Conservation (phyloP, 2,888 invertebrate species). For the Drosophila kanekoi region DNA sequence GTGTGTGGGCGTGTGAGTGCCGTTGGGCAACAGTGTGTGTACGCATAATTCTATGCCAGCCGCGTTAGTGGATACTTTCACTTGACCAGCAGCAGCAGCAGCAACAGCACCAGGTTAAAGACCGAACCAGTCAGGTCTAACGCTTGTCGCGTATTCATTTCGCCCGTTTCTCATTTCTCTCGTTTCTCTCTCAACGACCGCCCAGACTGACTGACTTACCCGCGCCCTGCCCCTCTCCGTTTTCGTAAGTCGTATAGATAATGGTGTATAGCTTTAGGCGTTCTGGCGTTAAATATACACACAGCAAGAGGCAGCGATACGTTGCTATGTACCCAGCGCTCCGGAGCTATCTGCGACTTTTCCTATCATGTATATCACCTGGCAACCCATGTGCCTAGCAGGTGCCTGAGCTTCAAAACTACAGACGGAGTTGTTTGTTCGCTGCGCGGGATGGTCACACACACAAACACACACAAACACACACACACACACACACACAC, state of each 20-base stretch:
- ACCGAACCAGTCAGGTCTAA: slow-evolving; percentile 32
- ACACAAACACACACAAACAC: slow-evolving; percentile 1
- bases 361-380: slow-evolving; percentile 21
- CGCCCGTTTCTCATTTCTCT: slow-evolving; percentile 13
- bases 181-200: slow-evolving; percentile 7
- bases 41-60: slow-evolving; percentile 39
- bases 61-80: slow-evolving; percentile 38
- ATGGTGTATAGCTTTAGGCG: slow-evolving; percentile 66
- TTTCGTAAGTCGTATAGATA: slow-evolving; percentile 62
- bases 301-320: slow-evolving; percentile 31
- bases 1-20: slow-evolving; percentile 4
- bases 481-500: not conserved
- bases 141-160: slow-evolving; percentile 45
- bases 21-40: slow-evolving; percentile 6
- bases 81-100: slow-evolving; percentile 33
- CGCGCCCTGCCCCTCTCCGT: slow-evolving; percentile 23
- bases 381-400: slow-evolving; percentile 13
- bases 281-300: slow-evolving; percentile 56
- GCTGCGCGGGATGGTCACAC: slow-evolving; percentile 2
- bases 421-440: slow-evolving; percentile 7
- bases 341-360: slow-evolving; percentile 7
- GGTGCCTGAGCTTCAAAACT: slow-evolving; percentile 1
- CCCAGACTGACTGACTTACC: slow-evolving; percentile 24
- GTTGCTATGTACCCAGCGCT: slow-evolving; percentile 22
- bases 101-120: slow-evolving; percentile 53